phyloP scores from a whole-genome alignment of 2,797 vertebrate genomes.

The Trachurus trachurus region DNA sequence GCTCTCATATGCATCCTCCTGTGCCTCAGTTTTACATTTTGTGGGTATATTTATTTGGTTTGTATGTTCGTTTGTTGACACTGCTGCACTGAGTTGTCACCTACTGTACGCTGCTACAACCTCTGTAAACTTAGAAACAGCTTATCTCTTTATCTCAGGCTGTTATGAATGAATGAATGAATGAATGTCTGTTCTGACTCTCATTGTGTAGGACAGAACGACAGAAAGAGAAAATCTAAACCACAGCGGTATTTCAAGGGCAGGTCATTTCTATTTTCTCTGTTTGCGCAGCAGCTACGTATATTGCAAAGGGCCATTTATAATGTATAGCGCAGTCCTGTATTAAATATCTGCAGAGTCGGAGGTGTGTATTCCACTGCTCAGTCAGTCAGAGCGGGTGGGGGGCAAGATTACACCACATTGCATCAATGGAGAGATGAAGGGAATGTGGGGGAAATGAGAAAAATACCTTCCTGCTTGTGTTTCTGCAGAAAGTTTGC shows the following conservation, averaged over 20 bases:
- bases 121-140: slow-evolving; percentile 28
- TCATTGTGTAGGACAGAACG: background rate
- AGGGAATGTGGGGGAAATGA: slow-evolving; percentile 26
- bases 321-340: slow-evolving; percentile 78
- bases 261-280: slow-evolving; percentile 66
- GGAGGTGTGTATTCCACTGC: slow-evolving; percentile 61
- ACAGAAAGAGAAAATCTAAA: slow-evolving; percentile 27
- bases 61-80: slow-evolving; percentile 28
- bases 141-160: slow-evolving; percentile 1
- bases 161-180: accelerated
- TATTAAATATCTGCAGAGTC: slow-evolving; percentile 82
- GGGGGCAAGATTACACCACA: slow-evolving; percentile 67
- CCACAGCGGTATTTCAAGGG: slow-evolving; percentile 53
- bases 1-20: slow-evolving; percentile 8
- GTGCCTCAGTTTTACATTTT: background rate
- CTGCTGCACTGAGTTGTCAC: background rate
- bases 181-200: background rate
- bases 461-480: slow-evolving; percentile 20
- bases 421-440: slow-evolving; percentile 71
- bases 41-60: slow-evolving; percentile 11
- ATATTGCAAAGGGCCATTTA: slow-evolving; percentile 72
- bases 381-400: slow-evolving; percentile 22
- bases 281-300: slow-evolving; percentile 58
- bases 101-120: background rate
- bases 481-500: slow-evolving; percentile 19